Evolutionary conservation across 1,140 invertebrate genomes (phyloP).

Genomic region (Trialeurodes vaporariorum): DNA sequence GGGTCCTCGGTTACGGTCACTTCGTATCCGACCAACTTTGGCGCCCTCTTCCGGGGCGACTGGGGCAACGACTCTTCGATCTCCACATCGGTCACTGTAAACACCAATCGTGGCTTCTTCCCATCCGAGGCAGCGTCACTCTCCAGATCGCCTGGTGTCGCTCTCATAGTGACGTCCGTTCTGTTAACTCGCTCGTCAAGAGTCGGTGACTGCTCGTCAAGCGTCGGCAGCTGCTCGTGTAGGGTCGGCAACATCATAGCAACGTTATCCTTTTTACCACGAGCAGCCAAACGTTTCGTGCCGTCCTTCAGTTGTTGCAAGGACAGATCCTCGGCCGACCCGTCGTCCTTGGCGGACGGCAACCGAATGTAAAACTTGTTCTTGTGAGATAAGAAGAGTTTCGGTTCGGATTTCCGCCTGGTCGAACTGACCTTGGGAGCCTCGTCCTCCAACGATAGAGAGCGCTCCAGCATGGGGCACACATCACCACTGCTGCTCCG

Average conservation of each 20-base stretch:
- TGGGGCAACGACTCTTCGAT: constrained; percentile 13
- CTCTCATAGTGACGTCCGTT: too few species aligned
- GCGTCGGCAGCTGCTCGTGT: background rate
- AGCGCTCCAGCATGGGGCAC: constrained; percentile 11
- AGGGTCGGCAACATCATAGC: background rate
- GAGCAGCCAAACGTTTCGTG: background rate
- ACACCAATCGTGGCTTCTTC: constrained; percentile 13
- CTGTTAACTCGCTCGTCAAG: too few species aligned
- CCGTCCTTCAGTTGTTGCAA: constrained; percentile 7
- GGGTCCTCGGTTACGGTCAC: background rate
- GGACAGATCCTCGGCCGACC: background rate
- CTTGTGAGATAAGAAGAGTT: constrained; percentile 4
- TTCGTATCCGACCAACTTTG: background rate
- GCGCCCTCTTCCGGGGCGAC: background rate
- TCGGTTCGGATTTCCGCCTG: constrained; percentile 2
- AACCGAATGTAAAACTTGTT: background rate
- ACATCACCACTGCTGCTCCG: constrained; percentile 3
- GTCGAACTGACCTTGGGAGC: constrained; percentile 22
- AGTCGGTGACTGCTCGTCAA: background rate
- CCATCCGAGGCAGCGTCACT: too few species aligned
- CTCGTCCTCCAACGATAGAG: constrained; percentile 23
- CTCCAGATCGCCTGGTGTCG: too few species aligned
- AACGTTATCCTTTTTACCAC: background rate
- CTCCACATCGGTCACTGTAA: constrained; percentile 3
- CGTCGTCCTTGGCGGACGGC: background rate